Base-by-base conservation (phyloP, 2,888 invertebrate genomes). In the Pachycephus smyrnensis region DNA sequence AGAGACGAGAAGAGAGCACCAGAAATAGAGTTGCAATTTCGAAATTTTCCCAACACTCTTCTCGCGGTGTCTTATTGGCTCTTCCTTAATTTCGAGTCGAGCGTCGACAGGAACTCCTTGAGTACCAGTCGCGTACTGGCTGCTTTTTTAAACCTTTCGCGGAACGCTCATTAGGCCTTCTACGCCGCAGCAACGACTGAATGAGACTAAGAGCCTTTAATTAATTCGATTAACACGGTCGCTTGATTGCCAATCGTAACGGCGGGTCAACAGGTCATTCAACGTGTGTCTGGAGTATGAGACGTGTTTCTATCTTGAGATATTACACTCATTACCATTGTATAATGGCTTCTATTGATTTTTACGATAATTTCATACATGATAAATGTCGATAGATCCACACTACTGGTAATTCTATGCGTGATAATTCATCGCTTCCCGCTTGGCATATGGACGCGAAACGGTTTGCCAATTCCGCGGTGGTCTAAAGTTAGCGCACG, bases 401-500 rank as follows among this genome's bases (percentile, higher is more conserved):
- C 32, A 32, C 32, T 71, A 32, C 71, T 71, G 12, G 12, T 32
- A 71, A 32, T 71, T 71, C 31, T 33, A 71, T 32, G 31, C 31
- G 31, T 23, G 30, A 71, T 32, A 71, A 71, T 31, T 33, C 71
- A 71, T 71, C 71, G 23, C 55, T 55, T 55, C 55, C 55, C 55
- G 55, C 23, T 55, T 71, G 71, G 71, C 71, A 33, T 33, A 71
- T 71, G 33, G 37, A 36, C 75, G 36, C 75, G 73, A 73, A 77
- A 78, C 77, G 80, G 82, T 84, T 85, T 84, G 86, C 87, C 88
- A 88, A 88, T 87, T 89, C 85, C 86, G 86, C 79, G 81, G 81
- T 82, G 77, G 82, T 87, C 88, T 90, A 89, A 90, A 90, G 87
- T 90, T 90, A 89, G 88, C 84, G 82, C 80, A 80, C 80, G 81